Conservation (phyloP, 2,113 vertebrate species). For the Pluvianellus socialis region DNA sequence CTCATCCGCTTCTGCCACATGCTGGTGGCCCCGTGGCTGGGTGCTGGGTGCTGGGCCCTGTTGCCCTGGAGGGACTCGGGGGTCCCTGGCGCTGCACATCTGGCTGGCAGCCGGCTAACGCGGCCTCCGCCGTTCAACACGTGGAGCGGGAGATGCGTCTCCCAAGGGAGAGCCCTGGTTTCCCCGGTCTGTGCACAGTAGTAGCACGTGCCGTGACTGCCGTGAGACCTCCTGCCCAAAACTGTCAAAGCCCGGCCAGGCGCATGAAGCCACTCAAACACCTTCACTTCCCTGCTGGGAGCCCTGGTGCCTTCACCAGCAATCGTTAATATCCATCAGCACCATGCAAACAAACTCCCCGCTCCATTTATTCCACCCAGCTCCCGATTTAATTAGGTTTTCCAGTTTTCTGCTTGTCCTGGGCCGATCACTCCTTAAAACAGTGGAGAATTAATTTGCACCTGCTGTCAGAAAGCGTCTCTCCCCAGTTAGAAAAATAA, state of each 20-base stretch:
- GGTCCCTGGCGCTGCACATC: not conserved
- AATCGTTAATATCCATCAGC: slow-evolving; percentile 72
- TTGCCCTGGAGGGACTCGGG: not conserved
- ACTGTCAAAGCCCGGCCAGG: not conserved
- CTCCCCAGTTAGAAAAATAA: slow-evolving; percentile 80
- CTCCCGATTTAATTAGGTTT: slow-evolving; percentile 83
- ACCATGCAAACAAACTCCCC: slow-evolving; percentile 70
- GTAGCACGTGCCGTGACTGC: not conserved
- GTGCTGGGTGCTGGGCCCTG: not conserved
- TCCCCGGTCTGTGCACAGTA: not conserved
- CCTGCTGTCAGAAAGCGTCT: slow-evolving; percentile 80
- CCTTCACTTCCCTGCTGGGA: not conserved
- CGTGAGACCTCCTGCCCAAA: not conserved
- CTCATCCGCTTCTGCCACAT: not conserved
- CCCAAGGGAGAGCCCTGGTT: not conserved
- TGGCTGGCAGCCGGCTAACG: not conserved
- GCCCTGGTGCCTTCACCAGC: slow-evolving; percentile 15
- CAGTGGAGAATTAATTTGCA: slow-evolving; percentile 82
- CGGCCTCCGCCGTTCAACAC: accelerated
- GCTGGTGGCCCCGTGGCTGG: not conserved
- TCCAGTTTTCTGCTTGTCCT: slow-evolving; percentile 75
- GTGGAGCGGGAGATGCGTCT: accelerated
- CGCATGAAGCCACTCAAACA: accelerated
- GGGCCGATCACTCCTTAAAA: slow-evolving; percentile 75
- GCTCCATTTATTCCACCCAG: slow-evolving; percentile 77